A percentile compares a stretch with the other conserved stretches of the same genome.
phyloP scores from a whole-genome alignment of 2,113 vertebrate genomes.

The Chamaea fasciata region DNA sequence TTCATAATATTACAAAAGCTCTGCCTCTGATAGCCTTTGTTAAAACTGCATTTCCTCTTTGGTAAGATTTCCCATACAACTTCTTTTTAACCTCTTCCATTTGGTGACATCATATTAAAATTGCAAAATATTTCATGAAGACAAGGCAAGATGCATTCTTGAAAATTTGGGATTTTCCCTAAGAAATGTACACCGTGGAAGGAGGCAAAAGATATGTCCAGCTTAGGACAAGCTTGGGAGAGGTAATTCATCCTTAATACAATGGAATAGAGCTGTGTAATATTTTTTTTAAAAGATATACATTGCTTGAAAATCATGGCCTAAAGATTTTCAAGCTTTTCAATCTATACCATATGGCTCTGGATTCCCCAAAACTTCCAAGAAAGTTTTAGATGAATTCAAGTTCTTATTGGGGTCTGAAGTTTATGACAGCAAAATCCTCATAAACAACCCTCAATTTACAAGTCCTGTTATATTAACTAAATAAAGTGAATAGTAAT shows the following conservation, averaged over 20 bases:
- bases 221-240: neutral
- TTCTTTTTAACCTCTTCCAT: neutral
- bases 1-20: neutral
- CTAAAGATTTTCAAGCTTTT: neutral
- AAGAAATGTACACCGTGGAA: neutral
- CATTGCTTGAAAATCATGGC: neutral
- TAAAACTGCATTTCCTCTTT: neutral
- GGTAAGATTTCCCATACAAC: neutral
- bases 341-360: neutral
- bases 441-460: neutral
- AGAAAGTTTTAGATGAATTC: neutral
- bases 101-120: neutral
- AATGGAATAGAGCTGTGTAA: neutral
- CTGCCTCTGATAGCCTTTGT: neutral
- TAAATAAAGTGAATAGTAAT: neutral
- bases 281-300: neutral
- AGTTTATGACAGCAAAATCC: neutral
- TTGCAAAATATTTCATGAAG: neutral
- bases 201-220: neutral
- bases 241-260: neutral
- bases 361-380: neutral
- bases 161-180: neutral
- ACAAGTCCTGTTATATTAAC: neutral
- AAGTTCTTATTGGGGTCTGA: neutral
- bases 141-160: neutral